Evolutionary conservation across 2,113 vertebrate genomes (phyloP), one percentile per base, ranked within the genome.

Genomic region (Halcyon malimbica): DNA sequence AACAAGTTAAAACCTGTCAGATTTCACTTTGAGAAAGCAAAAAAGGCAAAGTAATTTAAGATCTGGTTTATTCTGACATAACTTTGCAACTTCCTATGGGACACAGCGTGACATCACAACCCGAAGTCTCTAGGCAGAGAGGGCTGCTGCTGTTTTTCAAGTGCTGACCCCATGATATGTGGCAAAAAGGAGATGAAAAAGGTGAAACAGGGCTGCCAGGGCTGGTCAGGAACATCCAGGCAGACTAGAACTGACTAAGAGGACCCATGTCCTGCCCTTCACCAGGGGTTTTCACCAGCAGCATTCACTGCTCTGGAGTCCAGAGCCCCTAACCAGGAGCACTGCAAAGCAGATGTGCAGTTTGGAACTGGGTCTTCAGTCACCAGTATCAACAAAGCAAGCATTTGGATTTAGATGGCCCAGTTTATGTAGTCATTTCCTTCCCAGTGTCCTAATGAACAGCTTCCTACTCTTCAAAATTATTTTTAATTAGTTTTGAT

Each of bases 1-100:
- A 91, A 96, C 81, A 85, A 29, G 5, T 87, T 81, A n/a, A 88
- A 68, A 54, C 89, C 86, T 94, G 83, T 46, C 90, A 79, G 60
- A 25, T 70, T 57, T 81, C 79, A 92, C 86, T 83, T 2, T 7
- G 79, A 54, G 64, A 90, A 73, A 41, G 63, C 12, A 88, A 77
- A 84, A 93, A 90, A 69, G 21, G 80, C 68, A 50, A 17, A 9
- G 19, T 56, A 76, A 79, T 21, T 15, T 60, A 83, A 16, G 62
- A 46, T 28, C 71, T 33, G 11, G 51, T 85, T 94, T 96, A 87
- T 83, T 90, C 54, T 54, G 69, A 59, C 5, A 6, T 31, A 85
- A 69, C 77, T 56, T 77, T 94, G 46, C 56, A 59, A 44, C 69
- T 82, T 95, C 42, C 81, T 71, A 10, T 0, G 3, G 79, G 76